Conservation (phyloP, 2,113 vertebrate species). For the Barbus barbus region DNA sequence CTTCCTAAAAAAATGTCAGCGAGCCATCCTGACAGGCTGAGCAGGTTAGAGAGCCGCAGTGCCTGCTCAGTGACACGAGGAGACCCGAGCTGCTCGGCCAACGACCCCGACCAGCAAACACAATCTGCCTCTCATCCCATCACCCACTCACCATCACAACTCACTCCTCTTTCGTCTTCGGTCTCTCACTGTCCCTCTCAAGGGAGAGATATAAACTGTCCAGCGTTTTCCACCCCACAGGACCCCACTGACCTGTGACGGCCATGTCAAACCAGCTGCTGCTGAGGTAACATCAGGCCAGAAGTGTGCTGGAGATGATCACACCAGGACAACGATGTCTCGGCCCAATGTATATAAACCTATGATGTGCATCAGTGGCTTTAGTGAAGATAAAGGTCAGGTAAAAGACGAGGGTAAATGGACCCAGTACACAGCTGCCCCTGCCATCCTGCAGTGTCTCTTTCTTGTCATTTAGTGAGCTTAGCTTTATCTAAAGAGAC, state of each 20-base stretch:
- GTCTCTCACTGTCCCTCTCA: background rate
- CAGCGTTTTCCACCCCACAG: slow-evolving; percentile 16
- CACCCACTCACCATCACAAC: slow-evolving; percentile 3
- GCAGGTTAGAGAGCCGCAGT: background rate
- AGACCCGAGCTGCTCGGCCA: background rate
- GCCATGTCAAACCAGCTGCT: slow-evolving; percentile 45
- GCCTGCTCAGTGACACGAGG: slow-evolving; percentile 25
- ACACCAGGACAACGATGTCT: background rate
- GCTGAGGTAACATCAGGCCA: slow-evolving; percentile 10
- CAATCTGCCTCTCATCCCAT: slow-evolving; percentile 23
- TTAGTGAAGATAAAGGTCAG: background rate
- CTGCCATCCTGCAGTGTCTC: slow-evolving; percentile 37
- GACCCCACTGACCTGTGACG: slow-evolving; percentile 52
- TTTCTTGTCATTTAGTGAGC: slow-evolving; percentile 30
- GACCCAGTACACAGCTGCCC: slow-evolving; percentile 46
- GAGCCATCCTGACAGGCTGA: slow-evolving; percentile 1
- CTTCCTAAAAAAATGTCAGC: background rate
- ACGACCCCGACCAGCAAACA: background rate
- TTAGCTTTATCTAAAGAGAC: background rate
- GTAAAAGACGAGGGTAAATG: slow-evolving; percentile 33
- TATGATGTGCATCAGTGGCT: slow-evolving; percentile 8
- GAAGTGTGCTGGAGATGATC: slow-evolving; percentile 11
- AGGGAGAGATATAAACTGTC: slow-evolving; percentile 14
- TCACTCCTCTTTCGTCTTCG: background rate
- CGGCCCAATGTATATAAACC: background rate